phyloP scores from a whole-genome alignment of 2,888 invertebrate species.

The Proisotoma minuta region DNA sequence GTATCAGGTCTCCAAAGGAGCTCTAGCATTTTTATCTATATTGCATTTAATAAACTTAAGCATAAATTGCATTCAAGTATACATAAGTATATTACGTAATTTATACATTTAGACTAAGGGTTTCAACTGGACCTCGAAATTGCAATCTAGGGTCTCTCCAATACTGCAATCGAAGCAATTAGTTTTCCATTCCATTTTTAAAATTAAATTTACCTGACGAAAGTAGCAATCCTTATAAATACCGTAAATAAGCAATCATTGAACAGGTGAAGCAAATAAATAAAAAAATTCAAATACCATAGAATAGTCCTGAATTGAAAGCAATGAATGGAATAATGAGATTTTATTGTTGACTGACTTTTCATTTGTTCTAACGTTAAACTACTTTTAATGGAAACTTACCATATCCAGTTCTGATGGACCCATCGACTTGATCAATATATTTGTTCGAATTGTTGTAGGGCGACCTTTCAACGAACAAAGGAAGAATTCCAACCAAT shows the following conservation, averaged over 20 bases:
- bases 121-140: constrained; percentile 79
- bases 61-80: no score
- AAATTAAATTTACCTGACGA: constrained; percentile 58
- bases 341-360: no score
- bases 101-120: constrained; percentile 75
- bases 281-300: no score
- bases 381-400: no score
- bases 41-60: no score
- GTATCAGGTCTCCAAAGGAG: constrained; percentile 93
- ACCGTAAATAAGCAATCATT: no score
- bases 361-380: no score
- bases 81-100: no score
- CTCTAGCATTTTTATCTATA: constrained; percentile 91
- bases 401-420: constrained; percentile 89
- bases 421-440: constrained; percentile 84
- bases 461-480: constrained; percentile 64
- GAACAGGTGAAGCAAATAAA: no score
- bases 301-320: constrained; percentile 87
- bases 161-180: no score
- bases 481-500: constrained; percentile 5
- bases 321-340: no score
- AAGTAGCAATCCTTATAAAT: constrained; percentile 95
- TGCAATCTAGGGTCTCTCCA: constrained; percentile 84
- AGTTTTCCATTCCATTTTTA: no score
- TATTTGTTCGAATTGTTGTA: constrained; percentile 79